A percentile compares a stretch with the other conserved stretches of the same genome.
phyloP scores from a whole-genome alignment of 2,797 vertebrate species.

The Acanthornis magna region DNA sequence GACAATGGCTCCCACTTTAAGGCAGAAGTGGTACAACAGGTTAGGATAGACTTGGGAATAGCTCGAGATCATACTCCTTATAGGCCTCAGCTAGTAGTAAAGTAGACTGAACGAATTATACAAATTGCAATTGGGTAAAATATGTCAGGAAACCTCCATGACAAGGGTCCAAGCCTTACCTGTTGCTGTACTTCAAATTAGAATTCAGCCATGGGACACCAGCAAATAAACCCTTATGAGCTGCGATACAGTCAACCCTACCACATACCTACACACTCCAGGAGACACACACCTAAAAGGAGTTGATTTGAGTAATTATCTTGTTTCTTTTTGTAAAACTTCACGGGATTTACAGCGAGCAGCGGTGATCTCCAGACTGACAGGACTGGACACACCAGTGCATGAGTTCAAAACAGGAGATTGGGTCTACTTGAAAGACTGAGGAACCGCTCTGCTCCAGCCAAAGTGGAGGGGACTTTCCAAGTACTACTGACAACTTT shows the following conservation, averaged over 20 bases:
- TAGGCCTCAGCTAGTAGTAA: neutral
- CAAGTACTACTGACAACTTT: neutral
- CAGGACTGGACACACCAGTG: fast-evolving
- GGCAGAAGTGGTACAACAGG: neutral
- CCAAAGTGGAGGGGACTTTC: neutral
- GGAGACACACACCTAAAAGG: neutral
- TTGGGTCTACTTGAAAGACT: neutral
- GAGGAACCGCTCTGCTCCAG: neutral
- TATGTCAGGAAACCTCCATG: neutral
- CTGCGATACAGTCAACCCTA: neutral
- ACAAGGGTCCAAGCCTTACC: neutral
- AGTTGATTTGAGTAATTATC: neutral
- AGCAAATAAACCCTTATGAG: neutral
- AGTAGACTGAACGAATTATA: neutral
- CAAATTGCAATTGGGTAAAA: neutral
- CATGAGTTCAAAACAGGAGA: neutral
- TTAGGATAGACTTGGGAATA: neutral
- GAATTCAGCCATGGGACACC: neutral
- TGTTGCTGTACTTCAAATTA: neutral
- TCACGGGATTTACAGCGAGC: neutral
- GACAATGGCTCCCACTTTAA: neutral
- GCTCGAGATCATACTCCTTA: neutral
- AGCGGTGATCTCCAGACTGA: neutral
- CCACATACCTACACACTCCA: neutral
- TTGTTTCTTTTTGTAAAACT: neutral